A percentile compares a stretch with the other conserved stretches of the same genome.
phyloP scores from a whole-genome alignment of 2,113 vertebrate genomes.

The Channa argus region DNA sequence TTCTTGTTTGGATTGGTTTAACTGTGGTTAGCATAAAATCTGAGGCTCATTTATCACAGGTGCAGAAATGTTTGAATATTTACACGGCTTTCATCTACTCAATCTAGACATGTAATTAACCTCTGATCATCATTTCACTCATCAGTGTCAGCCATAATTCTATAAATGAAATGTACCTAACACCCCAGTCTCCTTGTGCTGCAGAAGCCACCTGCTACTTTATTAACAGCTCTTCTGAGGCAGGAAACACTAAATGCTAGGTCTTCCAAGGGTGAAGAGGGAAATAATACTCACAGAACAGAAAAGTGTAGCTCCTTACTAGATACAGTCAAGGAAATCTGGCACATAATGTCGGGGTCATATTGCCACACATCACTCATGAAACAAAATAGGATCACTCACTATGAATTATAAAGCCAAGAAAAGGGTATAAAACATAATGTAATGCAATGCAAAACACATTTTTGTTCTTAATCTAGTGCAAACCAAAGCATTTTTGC shows the following conservation, averaged over 20 bases:
- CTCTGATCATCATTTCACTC: conserved; percentile 49
- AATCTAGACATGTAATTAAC: conserved; percentile 54
- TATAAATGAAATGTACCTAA: conserved; percentile 27
- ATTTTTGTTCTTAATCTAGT: no score
- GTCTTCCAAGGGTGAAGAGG: conserved; percentile 13
- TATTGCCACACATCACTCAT: no score
- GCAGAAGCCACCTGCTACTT: conserved; percentile 35
- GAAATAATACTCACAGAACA: conserved; percentile 17
- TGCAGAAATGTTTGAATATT: conserved; percentile 21
- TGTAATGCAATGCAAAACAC: no score
- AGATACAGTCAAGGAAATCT: background rate
- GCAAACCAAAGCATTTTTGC: no score
- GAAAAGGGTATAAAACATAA: no score
- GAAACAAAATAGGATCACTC: no score
- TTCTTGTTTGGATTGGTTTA: no score
- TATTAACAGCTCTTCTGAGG: conserved; percentile 38
- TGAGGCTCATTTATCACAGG: background rate
- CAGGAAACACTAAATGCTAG: conserved; percentile 19
- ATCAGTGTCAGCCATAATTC: conserved; percentile 43
- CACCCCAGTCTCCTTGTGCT: background rate
- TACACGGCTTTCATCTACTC: background rate
- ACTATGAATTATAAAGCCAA: no score
- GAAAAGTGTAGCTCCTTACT: background rate
- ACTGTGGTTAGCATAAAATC: no score
- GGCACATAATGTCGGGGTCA: no score